Evolutionary conservation across 2,797 vertebrate species (phyloP).

Genomic region (Characodon lateralis): DNA sequence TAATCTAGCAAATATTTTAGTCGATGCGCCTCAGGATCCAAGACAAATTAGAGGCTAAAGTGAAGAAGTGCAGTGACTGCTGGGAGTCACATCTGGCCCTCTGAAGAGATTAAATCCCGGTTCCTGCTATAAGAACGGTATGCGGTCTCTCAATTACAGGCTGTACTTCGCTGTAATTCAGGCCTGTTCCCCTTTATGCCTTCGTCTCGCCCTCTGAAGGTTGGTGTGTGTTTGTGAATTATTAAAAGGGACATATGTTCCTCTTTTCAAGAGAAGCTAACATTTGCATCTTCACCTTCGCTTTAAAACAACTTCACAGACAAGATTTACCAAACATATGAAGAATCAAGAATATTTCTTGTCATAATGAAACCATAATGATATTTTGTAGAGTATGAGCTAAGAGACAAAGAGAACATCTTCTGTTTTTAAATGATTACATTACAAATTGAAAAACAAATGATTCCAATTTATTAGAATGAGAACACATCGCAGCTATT

Average conservation of each 20-base stretch:
- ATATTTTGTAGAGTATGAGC: too few species aligned
- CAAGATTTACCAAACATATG: not conserved
- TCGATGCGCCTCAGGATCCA: not conserved
- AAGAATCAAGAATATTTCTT: too few species aligned
- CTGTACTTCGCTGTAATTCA: not conserved
- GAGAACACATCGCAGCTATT: too few species aligned
- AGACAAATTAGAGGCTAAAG: conserved; percentile 39
- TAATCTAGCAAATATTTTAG: conserved; percentile 8
- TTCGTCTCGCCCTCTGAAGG: not conserved
- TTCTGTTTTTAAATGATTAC: not conserved
- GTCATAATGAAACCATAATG: too few species aligned
- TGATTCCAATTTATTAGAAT: too few species aligned
- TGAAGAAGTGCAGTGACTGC: conserved; percentile 21
- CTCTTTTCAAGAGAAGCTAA: conserved; percentile 14
- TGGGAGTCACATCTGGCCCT: conserved; percentile 3
- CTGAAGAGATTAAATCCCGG: too few species aligned
- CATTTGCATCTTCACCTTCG: conserved; percentile 14
- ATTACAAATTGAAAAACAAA: not conserved
- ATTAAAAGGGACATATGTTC: conserved; percentile 26
- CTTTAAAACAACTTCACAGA: not conserved
- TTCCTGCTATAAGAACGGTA: not conserved
- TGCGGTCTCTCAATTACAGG: not conserved
- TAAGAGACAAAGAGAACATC: not conserved
- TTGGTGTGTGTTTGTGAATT: conserved; percentile 34
- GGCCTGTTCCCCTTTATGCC: not conserved